Evolutionary conservation across 2,797 vertebrate species (phyloP), one percentile per base, ranked within the genome.

Genomic region (Gastrophryne carolinensis): DNA sequence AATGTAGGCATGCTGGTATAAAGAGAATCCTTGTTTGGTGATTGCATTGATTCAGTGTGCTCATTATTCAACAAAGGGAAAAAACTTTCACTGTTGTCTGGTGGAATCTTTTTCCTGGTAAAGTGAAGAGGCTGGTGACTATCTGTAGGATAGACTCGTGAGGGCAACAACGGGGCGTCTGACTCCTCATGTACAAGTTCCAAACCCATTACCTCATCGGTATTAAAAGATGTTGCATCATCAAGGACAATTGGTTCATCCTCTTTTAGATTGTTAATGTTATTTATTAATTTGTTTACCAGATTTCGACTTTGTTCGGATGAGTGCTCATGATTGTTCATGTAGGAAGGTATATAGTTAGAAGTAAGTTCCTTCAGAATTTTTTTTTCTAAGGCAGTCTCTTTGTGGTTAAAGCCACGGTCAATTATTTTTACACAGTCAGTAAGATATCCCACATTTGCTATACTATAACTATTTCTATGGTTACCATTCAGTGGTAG

Each of bases 401-500:
- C 96, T 5, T 93, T 95, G 86, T 95, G 96, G 88, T 92, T 95
- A 83, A 96, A 97, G 83, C 95, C 95, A 56, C 94, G 93, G 89
- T 98, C 97, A 76, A 99, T 95, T 82, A 98, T 98, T 91, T 98
- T 96, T 89, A 98, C 96, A 79, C 96, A 98, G 92, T 99, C 98
- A 86, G 95, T 97, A 93, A 99, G 93, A 91, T 98, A 99, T 85
- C 98, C 97, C 6, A 94, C 91, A 72, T 95, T 91, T 89, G 95
- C 95, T 77, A 99, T 92, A 90, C 95, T 97, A 92, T 98, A 99
- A 89, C 94, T 98, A 90, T 98, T 98, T 90, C 95, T 94, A 82
- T 98, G 97, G 95, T 96, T 99, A 99, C 98, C 98, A 99, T 99
- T 99, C 95, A 99, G 98, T 97, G 96, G 98, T 99, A 99, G 98